Conservation (phyloP, 2,888 invertebrate species). For the Fragum fragum region DNA sequence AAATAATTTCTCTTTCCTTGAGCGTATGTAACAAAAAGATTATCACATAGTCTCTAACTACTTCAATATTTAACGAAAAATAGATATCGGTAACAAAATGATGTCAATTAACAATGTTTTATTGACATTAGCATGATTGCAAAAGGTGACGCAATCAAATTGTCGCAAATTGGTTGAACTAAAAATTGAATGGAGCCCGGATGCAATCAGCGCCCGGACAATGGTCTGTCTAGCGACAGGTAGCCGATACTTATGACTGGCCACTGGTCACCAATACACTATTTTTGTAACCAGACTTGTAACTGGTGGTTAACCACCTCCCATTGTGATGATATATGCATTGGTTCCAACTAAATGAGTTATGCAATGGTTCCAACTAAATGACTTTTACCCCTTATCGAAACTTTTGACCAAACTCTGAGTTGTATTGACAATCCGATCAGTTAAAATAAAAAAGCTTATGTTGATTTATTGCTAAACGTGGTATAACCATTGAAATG, state of each 20-base stretch:
- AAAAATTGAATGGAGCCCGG: not conserved
- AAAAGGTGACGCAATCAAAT: not conserved
- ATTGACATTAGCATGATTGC: conserved; percentile 8
- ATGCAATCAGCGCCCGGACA: conserved; percentile 11
- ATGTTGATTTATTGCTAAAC: too few relatives aligned
- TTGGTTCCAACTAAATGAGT: too few relatives aligned
- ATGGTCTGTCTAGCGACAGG: conserved; percentile 21
- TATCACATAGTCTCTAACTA: not conserved
- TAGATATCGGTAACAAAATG: conserved; percentile 12
- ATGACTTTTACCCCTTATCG: too few relatives aligned
- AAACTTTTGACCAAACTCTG: too few relatives aligned
- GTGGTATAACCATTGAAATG: too few relatives aligned
- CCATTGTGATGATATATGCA: too few relatives aligned
- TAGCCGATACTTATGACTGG: not conserved
- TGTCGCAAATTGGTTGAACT: not conserved
- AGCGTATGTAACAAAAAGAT: not conserved
- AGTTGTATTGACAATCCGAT: too few relatives aligned
- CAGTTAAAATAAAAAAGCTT: too few relatives aligned
- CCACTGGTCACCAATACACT: not conserved
- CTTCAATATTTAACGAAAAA: conserved; percentile 1
- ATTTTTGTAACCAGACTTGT: too few relatives aligned
- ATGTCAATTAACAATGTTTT: not conserved
- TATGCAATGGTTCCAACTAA: too few relatives aligned
- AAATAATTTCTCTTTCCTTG: not conserved
- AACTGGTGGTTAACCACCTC: too few relatives aligned